Evolutionary conservation across 2,888 invertebrate species (phyloP).

Genomic region (Orthonychiurus folsomi): DNA sequence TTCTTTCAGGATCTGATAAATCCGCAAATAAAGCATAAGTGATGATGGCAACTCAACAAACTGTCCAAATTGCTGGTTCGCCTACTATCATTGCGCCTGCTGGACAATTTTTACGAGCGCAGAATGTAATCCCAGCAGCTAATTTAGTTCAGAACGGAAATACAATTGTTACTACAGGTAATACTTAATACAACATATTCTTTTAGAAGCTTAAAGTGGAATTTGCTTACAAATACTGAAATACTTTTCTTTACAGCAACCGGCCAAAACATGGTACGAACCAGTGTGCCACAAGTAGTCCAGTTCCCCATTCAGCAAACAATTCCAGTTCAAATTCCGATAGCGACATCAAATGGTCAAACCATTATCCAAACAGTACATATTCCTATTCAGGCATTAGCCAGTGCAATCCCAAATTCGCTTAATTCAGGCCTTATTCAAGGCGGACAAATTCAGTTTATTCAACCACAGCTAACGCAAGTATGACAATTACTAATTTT

Average conservation of each 20-base stretch:
- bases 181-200: no score
- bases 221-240: no score
- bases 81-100: slow-evolving; percentile 36
- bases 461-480: slow-evolving; percentile 68
- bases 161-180: slow-evolving; percentile 29
- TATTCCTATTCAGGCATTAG: slow-evolving; percentile 74
- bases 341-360: slow-evolving; percentile 75
- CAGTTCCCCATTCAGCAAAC: slow-evolving; percentile 67
- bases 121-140: slow-evolving; percentile 36
- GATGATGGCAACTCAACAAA: slow-evolving; percentile 36
- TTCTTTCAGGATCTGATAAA: slow-evolving; percentile 58
- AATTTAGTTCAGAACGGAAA: slow-evolving; percentile 37
- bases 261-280: slow-evolving; percentile 63
- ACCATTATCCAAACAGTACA: slow-evolving; percentile 93
- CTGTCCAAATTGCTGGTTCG: slow-evolving; percentile 34
- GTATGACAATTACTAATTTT: slow-evolving; percentile 43
- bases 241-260: slow-evolving; percentile 43
- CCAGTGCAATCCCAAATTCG: slow-evolving; percentile 54
- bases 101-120: slow-evolving; percentile 36
- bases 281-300: slow-evolving; percentile 52
- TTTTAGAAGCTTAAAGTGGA: no score
- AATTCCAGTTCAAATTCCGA: slow-evolving; percentile 84
- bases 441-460: slow-evolving; percentile 57
- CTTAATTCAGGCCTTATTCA: slow-evolving; percentile 46
- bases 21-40: no score